phyloP scores from a whole-genome alignment of 2,797 vertebrate genomes.

The Bradypodion ventrale region DNA sequence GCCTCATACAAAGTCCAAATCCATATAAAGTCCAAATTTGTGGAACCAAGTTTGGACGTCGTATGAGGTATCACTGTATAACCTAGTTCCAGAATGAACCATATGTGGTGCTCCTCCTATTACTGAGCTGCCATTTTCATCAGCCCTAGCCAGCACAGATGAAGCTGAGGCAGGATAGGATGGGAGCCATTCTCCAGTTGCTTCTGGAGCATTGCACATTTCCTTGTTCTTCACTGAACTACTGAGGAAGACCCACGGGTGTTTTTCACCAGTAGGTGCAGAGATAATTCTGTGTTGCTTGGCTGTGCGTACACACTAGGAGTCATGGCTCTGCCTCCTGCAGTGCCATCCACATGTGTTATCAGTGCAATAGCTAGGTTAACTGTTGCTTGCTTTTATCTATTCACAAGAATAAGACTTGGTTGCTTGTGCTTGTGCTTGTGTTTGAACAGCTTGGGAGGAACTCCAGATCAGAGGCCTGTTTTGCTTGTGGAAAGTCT shows the following conservation, averaged over 20 bases:
- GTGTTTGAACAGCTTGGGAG: too few relatives aligned
- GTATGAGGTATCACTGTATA: too few relatives aligned
- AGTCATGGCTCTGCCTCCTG: too few relatives aligned
- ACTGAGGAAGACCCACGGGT: not conserved
- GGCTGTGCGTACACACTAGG: not conserved
- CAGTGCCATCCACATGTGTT: not conserved
- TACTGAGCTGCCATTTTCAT: not conserved
- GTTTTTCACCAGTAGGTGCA: not conserved
- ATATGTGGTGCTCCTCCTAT: not conserved
- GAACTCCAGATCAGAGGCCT: too few relatives aligned
- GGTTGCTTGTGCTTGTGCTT: too few relatives aligned
- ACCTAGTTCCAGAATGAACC: not conserved
- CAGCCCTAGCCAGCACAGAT: not conserved
- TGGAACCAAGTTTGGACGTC: too few relatives aligned
- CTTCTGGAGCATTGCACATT: not conserved
- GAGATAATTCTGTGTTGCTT: not conserved
- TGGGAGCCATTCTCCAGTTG: not conserved
- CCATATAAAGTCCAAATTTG: too few relatives aligned
- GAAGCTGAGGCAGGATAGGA: not conserved
- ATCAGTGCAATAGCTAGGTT: not conserved
- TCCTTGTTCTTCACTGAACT: not conserved
- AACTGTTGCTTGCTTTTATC: not conserved
- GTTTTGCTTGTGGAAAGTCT: too few relatives aligned
- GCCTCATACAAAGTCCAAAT: too few relatives aligned
- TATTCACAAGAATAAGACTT: not conserved